Evolutionary conservation across 1,140 invertebrate genomes (phyloP).

Genomic region (Orchesella cincta): DNA sequence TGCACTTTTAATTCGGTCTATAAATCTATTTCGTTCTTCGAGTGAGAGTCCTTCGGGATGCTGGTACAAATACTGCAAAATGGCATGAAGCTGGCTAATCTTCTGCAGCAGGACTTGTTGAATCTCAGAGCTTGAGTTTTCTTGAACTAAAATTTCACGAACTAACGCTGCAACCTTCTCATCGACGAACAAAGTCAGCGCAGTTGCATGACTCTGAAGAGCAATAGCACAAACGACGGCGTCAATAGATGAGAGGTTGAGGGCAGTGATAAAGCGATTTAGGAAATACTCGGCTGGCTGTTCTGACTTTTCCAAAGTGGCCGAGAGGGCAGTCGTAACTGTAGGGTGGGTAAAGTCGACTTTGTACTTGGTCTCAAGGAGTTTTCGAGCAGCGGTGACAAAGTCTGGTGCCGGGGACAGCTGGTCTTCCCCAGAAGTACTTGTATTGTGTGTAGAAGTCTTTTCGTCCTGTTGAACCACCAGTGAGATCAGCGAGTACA

Average conservation of each 20-base stretch:
- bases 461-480: slow-evolving; percentile 31
- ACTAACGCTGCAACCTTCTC: slow-evolving; percentile 28
- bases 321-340: slow-evolving; percentile 40
- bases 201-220: slow-evolving; percentile 22
- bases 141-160: slow-evolving; percentile 27
- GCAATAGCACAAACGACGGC: slow-evolving; percentile 25
- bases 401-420: background rate
- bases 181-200: slow-evolving; percentile 14
- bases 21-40: slow-evolving; percentile 11
- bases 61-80: slow-evolving; percentile 15
- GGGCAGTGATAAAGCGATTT: slow-evolving; percentile 10
- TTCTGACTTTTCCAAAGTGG: slow-evolving; percentile 28
- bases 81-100: slow-evolving; percentile 17
- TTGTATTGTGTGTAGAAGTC: background rate
- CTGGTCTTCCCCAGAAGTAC: background rate
- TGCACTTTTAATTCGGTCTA: background rate
- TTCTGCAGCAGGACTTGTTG: slow-evolving; percentile 6
- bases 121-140: background rate
- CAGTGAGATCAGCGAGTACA: slow-evolving; percentile 46
- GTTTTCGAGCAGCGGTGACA: slow-evolving; percentile 7
- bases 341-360: slow-evolving; percentile 38
- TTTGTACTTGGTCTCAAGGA: slow-evolving; percentile 21
- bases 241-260: slow-evolving; percentile 14
- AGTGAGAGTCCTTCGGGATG: slow-evolving; percentile 7
- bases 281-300: slow-evolving; percentile 30